Conservation (phyloP, 2,113 vertebrate species). For the Sylvietta virens region DNA sequence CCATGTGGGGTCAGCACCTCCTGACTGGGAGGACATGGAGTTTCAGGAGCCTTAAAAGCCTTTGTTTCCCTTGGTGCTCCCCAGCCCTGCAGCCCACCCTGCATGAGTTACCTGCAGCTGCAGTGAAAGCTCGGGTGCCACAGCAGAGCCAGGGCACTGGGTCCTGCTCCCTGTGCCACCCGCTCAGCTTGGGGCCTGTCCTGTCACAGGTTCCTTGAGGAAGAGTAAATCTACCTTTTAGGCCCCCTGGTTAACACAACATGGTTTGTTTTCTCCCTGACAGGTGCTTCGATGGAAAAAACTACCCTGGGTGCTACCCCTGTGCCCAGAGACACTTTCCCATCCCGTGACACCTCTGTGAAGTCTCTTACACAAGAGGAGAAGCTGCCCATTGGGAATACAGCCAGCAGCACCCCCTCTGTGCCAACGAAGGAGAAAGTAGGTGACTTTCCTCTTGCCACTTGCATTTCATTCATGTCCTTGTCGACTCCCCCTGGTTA, state of each 20-base stretch:
- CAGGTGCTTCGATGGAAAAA: neutral
- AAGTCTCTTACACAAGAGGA: neutral
- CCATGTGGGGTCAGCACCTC: neutral
- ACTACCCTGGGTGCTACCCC: fast-evolving
- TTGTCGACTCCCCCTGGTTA: fast-evolving
- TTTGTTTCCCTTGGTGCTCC: neutral
- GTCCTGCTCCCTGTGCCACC: neutral
- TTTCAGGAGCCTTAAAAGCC: neutral
- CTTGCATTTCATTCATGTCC: neutral
- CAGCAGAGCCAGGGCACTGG: neutral
- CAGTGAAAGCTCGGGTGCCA: fast-evolving
- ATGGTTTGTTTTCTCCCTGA: neutral
- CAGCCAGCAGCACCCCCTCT: neutral
- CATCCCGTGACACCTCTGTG: neutral
- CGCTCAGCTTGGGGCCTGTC: neutral
- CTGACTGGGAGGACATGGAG: neutral
- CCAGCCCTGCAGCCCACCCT: neutral
- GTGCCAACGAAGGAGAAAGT: neutral
- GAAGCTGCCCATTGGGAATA: fast-evolving
- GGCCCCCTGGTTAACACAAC: fast-evolving
- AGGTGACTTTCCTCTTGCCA: neutral
- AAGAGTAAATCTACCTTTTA: neutral
- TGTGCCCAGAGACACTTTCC: neutral
- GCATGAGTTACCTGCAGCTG: neutral
- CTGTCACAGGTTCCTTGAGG: neutral